phyloP scores from a whole-genome alignment of 2,797 vertebrate species.

The Pipistrellus kuhlii region DNA sequence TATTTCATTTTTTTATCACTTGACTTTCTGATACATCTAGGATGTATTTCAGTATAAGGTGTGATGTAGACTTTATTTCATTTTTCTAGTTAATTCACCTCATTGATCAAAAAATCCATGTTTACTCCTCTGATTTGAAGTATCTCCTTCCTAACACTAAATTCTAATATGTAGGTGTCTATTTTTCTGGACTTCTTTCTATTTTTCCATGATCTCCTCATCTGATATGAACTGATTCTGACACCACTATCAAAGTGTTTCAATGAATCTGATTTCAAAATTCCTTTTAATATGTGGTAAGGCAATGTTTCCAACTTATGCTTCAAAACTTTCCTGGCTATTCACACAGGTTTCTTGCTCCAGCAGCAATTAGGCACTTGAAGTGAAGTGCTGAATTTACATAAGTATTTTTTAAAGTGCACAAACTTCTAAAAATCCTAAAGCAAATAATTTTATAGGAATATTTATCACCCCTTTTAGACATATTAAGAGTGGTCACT shows the following conservation, averaged over 20 bases:
- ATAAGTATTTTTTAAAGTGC: slow-evolving; percentile 50
- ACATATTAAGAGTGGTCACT: neutral
- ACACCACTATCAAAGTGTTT: slow-evolving; percentile 13
- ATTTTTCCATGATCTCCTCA: neutral
- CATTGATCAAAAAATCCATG: neutral
- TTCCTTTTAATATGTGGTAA: slow-evolving; percentile 48
- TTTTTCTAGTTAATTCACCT: neutral
- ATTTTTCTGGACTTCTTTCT: slow-evolving; percentile 1
- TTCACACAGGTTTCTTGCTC: neutral
- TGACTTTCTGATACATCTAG: slow-evolving; percentile 27
- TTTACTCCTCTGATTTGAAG: neutral
- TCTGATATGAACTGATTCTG: slow-evolving; percentile 37
- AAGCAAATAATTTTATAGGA: slow-evolving; percentile 68
- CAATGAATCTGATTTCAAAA: slow-evolving; percentile 23
- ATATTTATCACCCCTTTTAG: neutral
- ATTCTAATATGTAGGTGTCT: neutral
- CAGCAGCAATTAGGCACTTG: neutral
- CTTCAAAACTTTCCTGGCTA: slow-evolving; percentile 27
- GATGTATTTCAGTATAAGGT: neutral
- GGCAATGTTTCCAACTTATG: neutral
- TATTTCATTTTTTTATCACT: slow-evolving; percentile 1
- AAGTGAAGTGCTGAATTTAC: slow-evolving; percentile 27
- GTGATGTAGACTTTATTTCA: neutral
- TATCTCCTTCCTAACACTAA: neutral
- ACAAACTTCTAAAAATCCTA: slow-evolving; percentile 65